A percentile compares a stretch with the other conserved stretches of the same genome.
phyloP scores from a whole-genome alignment of 2,113 vertebrate genomes.

The Peucedramus taeniatus region DNA sequence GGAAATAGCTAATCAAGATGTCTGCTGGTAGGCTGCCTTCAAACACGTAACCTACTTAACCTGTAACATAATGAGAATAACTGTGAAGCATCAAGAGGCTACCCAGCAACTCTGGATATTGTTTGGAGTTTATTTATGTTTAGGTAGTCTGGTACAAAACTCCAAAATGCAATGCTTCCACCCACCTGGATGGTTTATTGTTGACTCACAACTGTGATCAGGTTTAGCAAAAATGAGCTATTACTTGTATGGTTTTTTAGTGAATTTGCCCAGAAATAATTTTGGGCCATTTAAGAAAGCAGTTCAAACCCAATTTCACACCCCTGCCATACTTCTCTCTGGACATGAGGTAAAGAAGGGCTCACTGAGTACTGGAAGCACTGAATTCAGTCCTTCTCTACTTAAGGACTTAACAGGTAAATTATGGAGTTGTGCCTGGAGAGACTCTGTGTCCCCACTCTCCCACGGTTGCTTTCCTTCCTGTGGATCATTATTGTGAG shows the following conservation, averaged over 20 bases:
- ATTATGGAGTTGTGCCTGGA: not conserved
- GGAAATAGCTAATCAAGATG: slow-evolving; percentile 13
- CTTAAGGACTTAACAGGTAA: not conserved
- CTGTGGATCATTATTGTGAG: not conserved
- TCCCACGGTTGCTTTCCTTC: not conserved
- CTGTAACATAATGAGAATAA: slow-evolving; percentile 36
- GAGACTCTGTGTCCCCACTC: no score
- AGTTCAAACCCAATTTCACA: not conserved
- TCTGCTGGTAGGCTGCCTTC: slow-evolving; percentile 10
- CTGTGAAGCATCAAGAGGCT: not conserved
- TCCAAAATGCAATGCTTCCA: not conserved
- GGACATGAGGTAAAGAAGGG: not conserved
- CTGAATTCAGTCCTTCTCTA: not conserved
- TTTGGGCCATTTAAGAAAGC: not conserved
- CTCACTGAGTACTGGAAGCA: not conserved
- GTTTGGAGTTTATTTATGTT: not conserved
- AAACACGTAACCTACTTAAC: slow-evolving; percentile 21
- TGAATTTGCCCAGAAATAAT: not conserved
- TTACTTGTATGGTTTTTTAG: not conserved
- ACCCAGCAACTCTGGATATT: slow-evolving; percentile 13
- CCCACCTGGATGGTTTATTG: not conserved
- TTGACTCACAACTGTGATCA: not conserved
- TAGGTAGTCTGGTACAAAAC: not conserved
- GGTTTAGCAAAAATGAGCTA: not conserved
- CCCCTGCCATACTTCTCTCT: not conserved